Percentiles rank a stretch among this genome's conserved stretches.
Evolutionary conservation across 2,888 invertebrate genomes (phyloP).

Genomic region (Cheilosia vernalis): DNA sequence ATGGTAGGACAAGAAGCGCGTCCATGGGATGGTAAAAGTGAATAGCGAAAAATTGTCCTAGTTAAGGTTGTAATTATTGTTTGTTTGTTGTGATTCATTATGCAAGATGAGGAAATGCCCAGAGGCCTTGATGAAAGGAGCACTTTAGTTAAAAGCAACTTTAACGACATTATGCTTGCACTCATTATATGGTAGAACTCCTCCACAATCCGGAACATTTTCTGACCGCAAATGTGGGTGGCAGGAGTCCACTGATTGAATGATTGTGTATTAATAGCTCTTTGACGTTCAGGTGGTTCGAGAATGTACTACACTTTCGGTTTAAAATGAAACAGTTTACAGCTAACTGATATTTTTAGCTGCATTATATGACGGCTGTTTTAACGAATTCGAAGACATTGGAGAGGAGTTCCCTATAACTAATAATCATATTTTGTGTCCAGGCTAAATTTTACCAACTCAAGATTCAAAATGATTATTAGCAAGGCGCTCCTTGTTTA

Average conservation of each 20-base stretch:
- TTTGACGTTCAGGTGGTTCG: background rate
- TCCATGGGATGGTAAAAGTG: constrained; percentile 2
- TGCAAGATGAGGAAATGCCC: background rate
- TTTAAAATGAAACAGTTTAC: too few species aligned
- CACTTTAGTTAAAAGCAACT: constrained; percentile 1
- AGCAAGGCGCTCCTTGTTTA: too few species aligned
- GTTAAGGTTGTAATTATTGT: background rate
- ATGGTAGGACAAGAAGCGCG: background rate
- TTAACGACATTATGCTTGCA: background rate
- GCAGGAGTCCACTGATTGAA: too few species aligned
- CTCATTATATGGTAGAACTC: background rate
- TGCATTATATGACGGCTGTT: too few species aligned
- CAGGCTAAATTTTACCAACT: too few species aligned
- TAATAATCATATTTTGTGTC: too few species aligned
- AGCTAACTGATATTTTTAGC: too few species aligned
- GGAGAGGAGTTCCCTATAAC: too few species aligned
- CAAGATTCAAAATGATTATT: too few species aligned
- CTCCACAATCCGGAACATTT: background rate
- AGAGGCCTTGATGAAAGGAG: background rate
- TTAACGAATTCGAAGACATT: too few species aligned
- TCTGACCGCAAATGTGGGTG: too few species aligned
- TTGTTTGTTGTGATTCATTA: constrained; percentile 1
- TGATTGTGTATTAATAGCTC: background rate
- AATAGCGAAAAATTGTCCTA: background rate
- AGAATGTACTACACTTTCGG: background rate